Conservation (phyloP, 2,797 vertebrate genomes). For the Chaenodraco wilsoni region DNA sequence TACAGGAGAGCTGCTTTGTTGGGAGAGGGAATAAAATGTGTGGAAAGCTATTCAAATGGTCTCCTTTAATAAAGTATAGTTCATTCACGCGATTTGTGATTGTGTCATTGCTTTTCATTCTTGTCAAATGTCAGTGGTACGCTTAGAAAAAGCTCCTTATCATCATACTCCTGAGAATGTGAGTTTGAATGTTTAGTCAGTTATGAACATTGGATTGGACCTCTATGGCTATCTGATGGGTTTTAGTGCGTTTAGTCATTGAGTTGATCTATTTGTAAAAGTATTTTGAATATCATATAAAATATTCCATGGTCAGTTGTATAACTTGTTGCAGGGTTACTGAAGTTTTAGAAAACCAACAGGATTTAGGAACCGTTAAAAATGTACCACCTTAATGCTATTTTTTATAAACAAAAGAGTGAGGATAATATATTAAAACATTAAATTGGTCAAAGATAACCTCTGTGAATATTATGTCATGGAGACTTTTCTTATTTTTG, state of each 20-base stretch:
- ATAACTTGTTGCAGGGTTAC: conserved; percentile 16
- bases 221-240: conserved; percentile 26
- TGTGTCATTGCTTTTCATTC: conserved; percentile 10
- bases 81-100: conserved; percentile 9
- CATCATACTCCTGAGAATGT: not conserved
- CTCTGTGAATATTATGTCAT: conserved; percentile 7
- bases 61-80: conserved; percentile 52
- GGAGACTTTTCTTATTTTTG: not conserved
- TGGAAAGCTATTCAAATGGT: conserved; percentile 14
- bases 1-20: not conserved
- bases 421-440: not conserved
- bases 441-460: not conserved
- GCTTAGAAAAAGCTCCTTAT: not conserved
- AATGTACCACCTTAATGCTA: not conserved
- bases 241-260: conserved; percentile 43
- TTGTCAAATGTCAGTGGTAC: not conserved
- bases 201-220: conserved; percentile 38
- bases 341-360: not conserved
- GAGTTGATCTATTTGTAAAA: conserved; percentile 20
- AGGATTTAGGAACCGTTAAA: not conserved
- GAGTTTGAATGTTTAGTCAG: conserved; percentile 31
- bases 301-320: not conserved
- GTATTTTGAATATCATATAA: conserved; percentile 22
- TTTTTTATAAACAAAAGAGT: not conserved
- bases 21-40: conserved; percentile 9